Conservation (phyloP, 2,888 invertebrate species). For the Microctonus brassicae region DNA sequence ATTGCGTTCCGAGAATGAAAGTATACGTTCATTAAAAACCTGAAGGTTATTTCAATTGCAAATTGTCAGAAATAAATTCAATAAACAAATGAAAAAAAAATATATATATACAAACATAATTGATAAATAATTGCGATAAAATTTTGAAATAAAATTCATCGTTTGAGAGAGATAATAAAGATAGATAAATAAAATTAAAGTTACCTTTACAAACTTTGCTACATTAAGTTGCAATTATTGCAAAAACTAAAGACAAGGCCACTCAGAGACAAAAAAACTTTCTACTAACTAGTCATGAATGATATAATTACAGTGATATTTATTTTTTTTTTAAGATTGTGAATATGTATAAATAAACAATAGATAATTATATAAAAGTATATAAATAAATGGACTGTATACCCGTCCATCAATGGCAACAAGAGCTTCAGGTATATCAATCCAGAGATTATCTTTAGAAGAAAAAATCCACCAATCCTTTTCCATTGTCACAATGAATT, state of each 20-base stretch:
- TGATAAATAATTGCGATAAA: too few species aligned
- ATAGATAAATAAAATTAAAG: neutral
- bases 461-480: slow-evolving; percentile 65
- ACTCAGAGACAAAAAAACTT: neutral
- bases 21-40: neutral
- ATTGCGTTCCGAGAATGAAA: slow-evolving; percentile 6
- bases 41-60: neutral
- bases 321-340: neutral
- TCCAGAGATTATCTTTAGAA: slow-evolving; percentile 53
- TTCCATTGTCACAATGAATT: slow-evolving; percentile 53
- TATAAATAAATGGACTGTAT: slow-evolving; percentile 38
- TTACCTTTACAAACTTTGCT: neutral
- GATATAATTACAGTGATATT: neutral
- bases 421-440: slow-evolving; percentile 73
- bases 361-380: slow-evolving; percentile 37
- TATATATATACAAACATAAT: too few species aligned
- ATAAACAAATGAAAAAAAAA: too few species aligned
- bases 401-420: slow-evolving; percentile 76
- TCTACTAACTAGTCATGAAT: slow-evolving; percentile 20
- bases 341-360: too few species aligned
- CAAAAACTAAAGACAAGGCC: neutral
- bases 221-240: neutral
- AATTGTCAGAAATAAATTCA: neutral
- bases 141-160: too few species aligned
- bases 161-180: neutral